A percentile compares a stretch with the other conserved stretches of the same genome.
phyloP scores from a whole-genome alignment of 2,888 invertebrate genomes.

The Tryphoninae sp. region DNA sequence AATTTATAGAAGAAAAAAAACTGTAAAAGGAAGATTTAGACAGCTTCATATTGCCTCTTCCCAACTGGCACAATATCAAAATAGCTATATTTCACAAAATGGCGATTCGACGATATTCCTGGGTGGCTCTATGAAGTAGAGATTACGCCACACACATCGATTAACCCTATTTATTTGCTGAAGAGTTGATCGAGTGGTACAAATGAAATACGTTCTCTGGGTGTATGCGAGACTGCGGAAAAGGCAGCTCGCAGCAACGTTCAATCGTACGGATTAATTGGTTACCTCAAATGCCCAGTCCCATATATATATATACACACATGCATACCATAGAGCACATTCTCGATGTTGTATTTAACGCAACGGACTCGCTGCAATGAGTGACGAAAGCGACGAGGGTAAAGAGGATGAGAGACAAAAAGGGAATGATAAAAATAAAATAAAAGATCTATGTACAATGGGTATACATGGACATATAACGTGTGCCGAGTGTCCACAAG shows the following conservation, averaged over 20 bases:
- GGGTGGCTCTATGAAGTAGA: neutral
- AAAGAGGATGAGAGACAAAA: conserved; percentile 46
- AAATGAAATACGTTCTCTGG: conserved; percentile 45
- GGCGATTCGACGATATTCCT: neutral
- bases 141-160: conserved; percentile 15
- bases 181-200: conserved; percentile 38
- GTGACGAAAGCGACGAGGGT: neutral
- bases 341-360: conserved; percentile 31
- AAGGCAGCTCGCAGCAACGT: conserved; percentile 9
- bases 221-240: neutral
- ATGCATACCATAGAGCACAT: neutral
- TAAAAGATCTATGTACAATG: conserved; percentile 45
- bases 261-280: conserved; percentile 51
- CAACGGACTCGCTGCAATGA: conserved; percentile 17
- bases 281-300: conserved; percentile 36
- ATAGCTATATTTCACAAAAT: neutral
- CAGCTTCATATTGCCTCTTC: neutral
- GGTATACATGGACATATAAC: conserved; percentile 56
- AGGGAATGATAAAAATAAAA: conserved; percentile 18
- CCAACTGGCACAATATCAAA: neutral
- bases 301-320: neutral
- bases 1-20: no score
- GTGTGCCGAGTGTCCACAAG: conserved; percentile 57
- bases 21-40: neutral
- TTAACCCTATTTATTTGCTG: conserved; percentile 42